A percentile compares a stretch with the other conserved stretches of the same genome.
phyloP scores from a whole-genome alignment of 2,113 vertebrate genomes.

The Plecotus auritus region DNA sequence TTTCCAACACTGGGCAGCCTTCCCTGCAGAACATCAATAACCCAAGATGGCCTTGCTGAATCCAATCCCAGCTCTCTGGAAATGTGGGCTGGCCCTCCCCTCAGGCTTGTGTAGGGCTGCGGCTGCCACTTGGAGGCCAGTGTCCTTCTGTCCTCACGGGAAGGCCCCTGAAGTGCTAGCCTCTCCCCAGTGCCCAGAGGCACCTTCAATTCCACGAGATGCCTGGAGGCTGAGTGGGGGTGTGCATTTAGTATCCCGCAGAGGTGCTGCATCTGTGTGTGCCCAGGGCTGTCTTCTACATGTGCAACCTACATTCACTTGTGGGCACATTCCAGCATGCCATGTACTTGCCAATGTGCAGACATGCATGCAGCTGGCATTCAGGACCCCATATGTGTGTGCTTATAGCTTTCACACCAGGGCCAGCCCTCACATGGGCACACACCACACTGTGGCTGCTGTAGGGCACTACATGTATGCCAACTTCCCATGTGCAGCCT shows the following conservation, averaged over 20 bases:
- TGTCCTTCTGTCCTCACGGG: not conserved
- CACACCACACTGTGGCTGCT: not conserved
- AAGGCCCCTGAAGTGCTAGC: not conserved
- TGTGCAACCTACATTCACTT: not conserved
- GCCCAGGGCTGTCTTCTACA: not conserved
- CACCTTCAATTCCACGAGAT: not conserved
- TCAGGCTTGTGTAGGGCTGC: not conserved
- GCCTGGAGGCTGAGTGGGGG: not conserved
- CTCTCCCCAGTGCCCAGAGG: not conserved
- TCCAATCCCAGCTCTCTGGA: not conserved
- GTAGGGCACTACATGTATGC: not conserved
- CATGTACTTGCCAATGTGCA: accelerated
- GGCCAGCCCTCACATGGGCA: not conserved
- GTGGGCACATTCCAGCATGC: not conserved
- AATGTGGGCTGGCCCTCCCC: not conserved
- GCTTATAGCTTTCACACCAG: not conserved
- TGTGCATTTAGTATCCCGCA: accelerated
- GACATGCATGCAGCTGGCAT: not conserved
- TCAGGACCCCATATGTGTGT: not conserved
- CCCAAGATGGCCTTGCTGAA: not conserved
- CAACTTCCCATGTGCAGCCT: not conserved
- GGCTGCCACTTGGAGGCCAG: not conserved
- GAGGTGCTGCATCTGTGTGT: not conserved
- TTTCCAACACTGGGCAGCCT: not conserved
- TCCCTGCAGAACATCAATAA: slow-evolving; percentile 11